A percentile compares a stretch with the other conserved stretches of the same genome.
Conservation (phyloP, 92 coral and sea anemone species). For the Paragorgia papillata region DNA sequence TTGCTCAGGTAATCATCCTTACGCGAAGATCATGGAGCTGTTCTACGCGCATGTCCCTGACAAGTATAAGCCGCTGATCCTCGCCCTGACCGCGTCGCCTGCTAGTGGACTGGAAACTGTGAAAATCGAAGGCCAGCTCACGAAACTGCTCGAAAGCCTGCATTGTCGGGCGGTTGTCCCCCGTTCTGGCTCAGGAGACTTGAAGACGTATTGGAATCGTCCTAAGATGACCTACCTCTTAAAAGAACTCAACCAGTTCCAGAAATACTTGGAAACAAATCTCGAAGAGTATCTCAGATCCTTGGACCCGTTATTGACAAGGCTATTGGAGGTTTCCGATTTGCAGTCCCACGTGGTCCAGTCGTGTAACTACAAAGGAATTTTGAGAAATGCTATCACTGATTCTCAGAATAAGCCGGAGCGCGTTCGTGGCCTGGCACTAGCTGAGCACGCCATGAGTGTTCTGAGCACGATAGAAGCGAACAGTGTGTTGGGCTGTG, state of each 20-base stretch:
- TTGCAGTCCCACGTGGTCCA: slow-evolving; percentile 18
- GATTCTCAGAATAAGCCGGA: slow-evolving; percentile 22
- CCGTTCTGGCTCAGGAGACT: slow-evolving; percentile 47
- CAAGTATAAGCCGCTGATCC: slow-evolving; percentile 74
- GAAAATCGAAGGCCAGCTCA: slow-evolving; percentile 49
- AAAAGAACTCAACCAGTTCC: slow-evolving; percentile 1
- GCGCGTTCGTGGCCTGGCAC: slow-evolving; percentile 70
- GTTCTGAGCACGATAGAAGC: slow-evolving; percentile 76
- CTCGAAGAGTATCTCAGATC: slow-evolving; percentile 24
- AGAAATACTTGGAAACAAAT: neutral
- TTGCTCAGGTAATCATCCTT: slow-evolving; percentile 82
- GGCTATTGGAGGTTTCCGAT: neutral
- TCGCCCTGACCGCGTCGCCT: slow-evolving; percentile 94
- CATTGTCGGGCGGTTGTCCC: slow-evolving; percentile 76
- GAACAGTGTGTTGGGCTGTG: slow-evolving; percentile 75
- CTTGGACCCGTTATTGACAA: slow-evolving; percentile 17
- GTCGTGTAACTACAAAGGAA: slow-evolving; percentile 39
- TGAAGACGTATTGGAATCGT: slow-evolving; percentile 71
- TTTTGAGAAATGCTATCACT: slow-evolving; percentile 25
- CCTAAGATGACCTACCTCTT: slow-evolving; percentile 61
- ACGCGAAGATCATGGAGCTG: slow-evolving; percentile 75
- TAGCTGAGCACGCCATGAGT: slow-evolving; percentile 89
- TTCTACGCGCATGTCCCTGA: slow-evolving; percentile 53
- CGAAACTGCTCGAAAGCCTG: slow-evolving; percentile 62
- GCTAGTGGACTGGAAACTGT: slow-evolving; percentile 61